Evolutionary conservation across 53 echinoderm and acorn worm genomes (phyloP), one percentile per base, ranked within the genome.

Genomic region (Temnopleurus reevesii): DNA sequence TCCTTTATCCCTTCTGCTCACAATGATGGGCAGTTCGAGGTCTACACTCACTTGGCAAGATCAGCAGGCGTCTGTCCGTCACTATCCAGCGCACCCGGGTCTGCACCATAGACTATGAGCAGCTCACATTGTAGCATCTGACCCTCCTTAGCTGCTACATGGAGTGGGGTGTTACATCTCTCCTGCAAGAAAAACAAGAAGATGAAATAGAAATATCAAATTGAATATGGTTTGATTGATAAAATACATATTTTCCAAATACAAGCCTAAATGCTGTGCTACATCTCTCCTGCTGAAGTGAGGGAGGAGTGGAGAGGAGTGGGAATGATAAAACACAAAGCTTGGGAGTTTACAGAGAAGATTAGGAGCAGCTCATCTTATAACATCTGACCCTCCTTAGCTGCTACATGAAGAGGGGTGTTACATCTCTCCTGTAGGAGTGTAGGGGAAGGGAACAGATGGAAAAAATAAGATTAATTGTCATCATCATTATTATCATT

Each of bases 31-130:
- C n/a, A n/a, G n/a, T n/a, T n/a, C n/a, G n/a, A n/a, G n/a, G n/a
- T n/a, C n/a, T 41, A 4, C 45, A 92, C 90, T 77, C 61, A 96
- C 96, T 86, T 93, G 34, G 98, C 98, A 24, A 95, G 77, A 71
- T 97, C 98, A 5, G 95, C 94, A 17, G 98, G 95, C n/a, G 98
- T 95, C 81, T 92, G 92, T 1, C 98, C 98, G 35, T 95, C 90
- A 4, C 55, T 89, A 65, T 97, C 98, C 51, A 97, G 81, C 18
- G 98, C 94, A 13, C 98, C 98, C 3, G 98, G 98, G 83, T 97
- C 95, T 21, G 95, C 98, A 51, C 98, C 98, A 64, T 97, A 97
- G 9, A 93, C 95, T 90, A 97, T 97, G 55, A 97, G 93, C 12
- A 97, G 86, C 90, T 97, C 98, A 90, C 94, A 94, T 84, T 97